Evolutionary conservation across 2,888 invertebrate species (phyloP).

Genomic region (Perdita meconis): DNA sequence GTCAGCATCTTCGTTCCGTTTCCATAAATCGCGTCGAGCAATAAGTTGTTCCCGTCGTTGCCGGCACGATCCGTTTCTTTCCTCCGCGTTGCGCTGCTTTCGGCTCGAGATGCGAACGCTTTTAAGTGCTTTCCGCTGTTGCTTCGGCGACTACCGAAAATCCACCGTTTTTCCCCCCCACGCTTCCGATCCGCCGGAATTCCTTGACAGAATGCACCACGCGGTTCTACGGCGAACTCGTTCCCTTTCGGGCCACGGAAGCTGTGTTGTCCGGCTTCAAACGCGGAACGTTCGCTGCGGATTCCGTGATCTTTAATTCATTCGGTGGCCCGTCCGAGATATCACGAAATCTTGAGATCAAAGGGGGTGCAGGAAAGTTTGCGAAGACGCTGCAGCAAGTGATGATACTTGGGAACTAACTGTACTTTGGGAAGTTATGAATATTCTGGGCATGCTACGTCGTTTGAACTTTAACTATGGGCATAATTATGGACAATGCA

Average conservation of each 20-base stretch:
- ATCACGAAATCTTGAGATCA: slow-evolving; percentile 23
- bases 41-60: slow-evolving; percentile 33
- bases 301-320: slow-evolving; percentile 29
- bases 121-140: slow-evolving; percentile 78
- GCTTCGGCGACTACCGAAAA: slow-evolving; percentile 59
- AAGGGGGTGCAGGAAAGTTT: slow-evolving; percentile 5
- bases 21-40: slow-evolving; percentile 29
- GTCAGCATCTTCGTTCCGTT: not conserved
- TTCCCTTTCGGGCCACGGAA: slow-evolving; percentile 2
- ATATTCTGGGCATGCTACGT: not conserved
- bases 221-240: slow-evolving; percentile 25
- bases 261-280: not conserved
- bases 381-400: not conserved
- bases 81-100: slow-evolving; percentile 50
- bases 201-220: slow-evolving; percentile 31
- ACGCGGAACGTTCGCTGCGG: not conserved
- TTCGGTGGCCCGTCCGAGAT: slow-evolving; percentile 8
- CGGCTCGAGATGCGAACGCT: slow-evolving; percentile 61
- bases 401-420: not conserved
- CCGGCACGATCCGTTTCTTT: slow-evolving; percentile 27
- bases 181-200: slow-evolving; percentile 34
- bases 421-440: not conserved
- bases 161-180: slow-evolving; percentile 17
- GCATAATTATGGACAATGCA: no score
- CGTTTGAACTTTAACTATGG: no score